These are phyloP conservation scores for Anguilla marmorata DNA, from an alignment of 2,797 vertebrate genomes.

Conservation along the genomic window DNA sequence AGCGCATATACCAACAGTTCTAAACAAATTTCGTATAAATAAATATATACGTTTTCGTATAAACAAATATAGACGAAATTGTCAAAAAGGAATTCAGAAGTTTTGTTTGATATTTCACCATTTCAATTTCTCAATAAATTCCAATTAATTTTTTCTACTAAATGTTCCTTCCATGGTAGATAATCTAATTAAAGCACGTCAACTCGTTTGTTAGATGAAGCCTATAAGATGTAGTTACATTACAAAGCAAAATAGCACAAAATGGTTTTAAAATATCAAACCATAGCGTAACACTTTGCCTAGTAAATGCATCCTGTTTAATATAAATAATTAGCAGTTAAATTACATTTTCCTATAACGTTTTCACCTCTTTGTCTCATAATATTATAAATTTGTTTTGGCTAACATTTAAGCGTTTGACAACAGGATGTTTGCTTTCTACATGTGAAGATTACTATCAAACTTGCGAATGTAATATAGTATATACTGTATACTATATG, in stretches of 20 bases:
- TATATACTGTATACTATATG: background rate
- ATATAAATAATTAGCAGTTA: background rate
- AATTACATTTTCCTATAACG: background rate
- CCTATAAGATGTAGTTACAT: background rate
- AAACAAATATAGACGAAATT: background rate
- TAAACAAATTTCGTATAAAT: background rate
- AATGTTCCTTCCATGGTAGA: background rate
- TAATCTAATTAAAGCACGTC: background rate
- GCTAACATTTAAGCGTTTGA: background rate
- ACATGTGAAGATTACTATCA: background rate
- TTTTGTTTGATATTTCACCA: background rate
- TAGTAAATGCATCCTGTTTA: background rate
- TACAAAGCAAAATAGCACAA: background rate
- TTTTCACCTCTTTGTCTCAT: background rate
- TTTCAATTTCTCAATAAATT: background rate
- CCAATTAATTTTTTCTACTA: background rate
- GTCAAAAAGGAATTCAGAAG: background rate
- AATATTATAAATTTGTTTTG: background rate
- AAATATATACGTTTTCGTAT: background rate
- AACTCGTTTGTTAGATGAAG: background rate
- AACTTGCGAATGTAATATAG: background rate
- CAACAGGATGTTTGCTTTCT: background rate
- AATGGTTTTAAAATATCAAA: background rate
- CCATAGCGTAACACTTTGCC: background rate
- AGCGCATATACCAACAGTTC: background rate